Evolutionary conservation across 2,888 invertebrate species (phyloP), one percentile per base, ranked within the genome.

Genomic region (Gari tellinella): DNA sequence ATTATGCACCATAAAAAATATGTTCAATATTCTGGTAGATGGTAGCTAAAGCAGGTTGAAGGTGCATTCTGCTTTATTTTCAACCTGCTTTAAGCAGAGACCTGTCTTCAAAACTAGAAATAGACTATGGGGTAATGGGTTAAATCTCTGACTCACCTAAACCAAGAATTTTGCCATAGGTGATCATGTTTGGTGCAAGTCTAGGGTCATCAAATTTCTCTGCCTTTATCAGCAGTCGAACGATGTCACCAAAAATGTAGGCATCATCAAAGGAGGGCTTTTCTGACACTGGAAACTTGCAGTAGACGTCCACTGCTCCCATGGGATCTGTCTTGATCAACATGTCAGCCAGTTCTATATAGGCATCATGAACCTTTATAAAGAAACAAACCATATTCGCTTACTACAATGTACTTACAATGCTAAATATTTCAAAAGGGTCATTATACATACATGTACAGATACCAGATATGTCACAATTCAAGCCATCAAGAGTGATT

Each of bases 251-350:
- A 72, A 89, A 89, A 40, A 92, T 91, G 79, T 86, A 92, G 12
- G 91, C 91, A 83, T 92, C 91, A 72, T 92, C 91, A 82, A 91
- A 91, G 1, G 86, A 81, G 8, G 89, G 90, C 12, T 87, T 85
- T 7, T 89, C 90, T 12, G 90, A 82, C 25, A 90, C 82, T 0
- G 91, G 91, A 73, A 91, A 91, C 65, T 88, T 88, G 77, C 85
- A 80, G 72, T 90, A 91, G 7, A 91, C 86, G 69, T 92, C 90
- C 7, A 92, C 90, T 17, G 91, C 91, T 25, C 83, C 89, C 64
- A 89, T 57, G 0, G 90, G 90, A 58, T 91, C 88, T 19, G 83
- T 79, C 61, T 89, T 86, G 5, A 84, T 69, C 57, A 91, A 64
- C 89, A 91, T 89, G 25, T 90, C 90, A 19, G 89, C 91, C 73